These are phyloP conservation scores for Synergus gifuensis DNA, from an alignment of 2,888 invertebrate species.

Conservation along the genomic window DNA sequence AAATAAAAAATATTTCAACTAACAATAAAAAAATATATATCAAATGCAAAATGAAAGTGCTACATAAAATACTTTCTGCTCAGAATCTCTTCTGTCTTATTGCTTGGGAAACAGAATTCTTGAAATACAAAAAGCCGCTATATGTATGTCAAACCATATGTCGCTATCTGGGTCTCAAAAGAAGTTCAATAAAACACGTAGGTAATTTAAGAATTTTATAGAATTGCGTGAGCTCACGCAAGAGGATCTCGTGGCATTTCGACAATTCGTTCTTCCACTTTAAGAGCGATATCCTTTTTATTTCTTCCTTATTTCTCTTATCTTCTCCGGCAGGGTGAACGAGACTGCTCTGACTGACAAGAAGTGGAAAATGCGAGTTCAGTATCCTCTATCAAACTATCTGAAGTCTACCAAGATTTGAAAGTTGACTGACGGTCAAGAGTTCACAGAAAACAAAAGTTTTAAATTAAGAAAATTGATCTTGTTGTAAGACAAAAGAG, in stretches of 20 bases:
- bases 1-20: too few species aligned
- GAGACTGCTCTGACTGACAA: slow-evolving; percentile 32
- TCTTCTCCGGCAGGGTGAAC: neutral
- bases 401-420: neutral
- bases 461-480: too few species aligned
- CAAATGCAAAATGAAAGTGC: too few species aligned
- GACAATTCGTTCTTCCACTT: slow-evolving; percentile 4
- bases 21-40: too few species aligned
- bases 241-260: slow-evolving; percentile 11
- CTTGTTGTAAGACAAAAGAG: too few species aligned
- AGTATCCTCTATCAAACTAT: neutral
- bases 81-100: too few species aligned
- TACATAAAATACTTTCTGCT: too few species aligned
- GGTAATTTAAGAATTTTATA: neutral
- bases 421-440: neutral
- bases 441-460: neutral
- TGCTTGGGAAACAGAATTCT: too few species aligned
- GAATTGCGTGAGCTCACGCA: slow-evolving; percentile 11
- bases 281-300: slow-evolving; percentile 13
- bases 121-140: too few species aligned
- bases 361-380: slow-evolving; percentile 19
- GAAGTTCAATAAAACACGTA: neutral
- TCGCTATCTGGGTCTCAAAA: neutral
- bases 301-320: slow-evolving; percentile 33
- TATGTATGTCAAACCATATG: too few species aligned